These are phyloP conservation scores for Choristoneura fumiferana DNA, from an alignment of 1,140 invertebrate species.

Conservation along the genomic window DNA sequence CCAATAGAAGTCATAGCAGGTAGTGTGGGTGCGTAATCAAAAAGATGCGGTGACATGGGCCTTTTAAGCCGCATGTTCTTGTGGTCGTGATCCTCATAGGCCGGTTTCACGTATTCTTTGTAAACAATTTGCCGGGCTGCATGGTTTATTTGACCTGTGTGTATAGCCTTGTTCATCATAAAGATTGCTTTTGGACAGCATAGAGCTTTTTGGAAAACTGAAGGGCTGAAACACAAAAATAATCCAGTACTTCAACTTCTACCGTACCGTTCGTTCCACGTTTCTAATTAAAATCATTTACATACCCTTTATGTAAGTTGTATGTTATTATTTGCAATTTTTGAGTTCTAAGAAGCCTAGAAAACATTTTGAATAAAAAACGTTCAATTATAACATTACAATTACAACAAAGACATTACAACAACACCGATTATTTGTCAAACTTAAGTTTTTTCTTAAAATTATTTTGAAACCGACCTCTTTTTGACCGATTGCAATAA, in stretches of 20 bases:
- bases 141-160: background rate
- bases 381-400: background rate
- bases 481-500: no score
- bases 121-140: slow-evolving; percentile 20
- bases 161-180: background rate
- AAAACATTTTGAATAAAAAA: background rate
- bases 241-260: no score
- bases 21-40: slow-evolving; percentile 89
- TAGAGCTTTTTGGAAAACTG: background rate
- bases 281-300: no score
- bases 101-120: slow-evolving; percentile 35
- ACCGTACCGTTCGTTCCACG: no score
- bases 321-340: no score
- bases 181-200: background rate
- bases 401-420: background rate
- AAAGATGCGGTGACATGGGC: slow-evolving; percentile 92
- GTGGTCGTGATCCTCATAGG: slow-evolving; percentile 49
- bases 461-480: no score
- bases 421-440: no score
- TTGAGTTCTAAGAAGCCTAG: no score
- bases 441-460: no score
- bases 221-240: background rate
- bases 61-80: slow-evolving; percentile 75
- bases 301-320: no score
- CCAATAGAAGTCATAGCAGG: slow-evolving; percentile 88